Conservation (phyloP, 2,113 vertebrate species). For the Mastomys coucha region DNA sequence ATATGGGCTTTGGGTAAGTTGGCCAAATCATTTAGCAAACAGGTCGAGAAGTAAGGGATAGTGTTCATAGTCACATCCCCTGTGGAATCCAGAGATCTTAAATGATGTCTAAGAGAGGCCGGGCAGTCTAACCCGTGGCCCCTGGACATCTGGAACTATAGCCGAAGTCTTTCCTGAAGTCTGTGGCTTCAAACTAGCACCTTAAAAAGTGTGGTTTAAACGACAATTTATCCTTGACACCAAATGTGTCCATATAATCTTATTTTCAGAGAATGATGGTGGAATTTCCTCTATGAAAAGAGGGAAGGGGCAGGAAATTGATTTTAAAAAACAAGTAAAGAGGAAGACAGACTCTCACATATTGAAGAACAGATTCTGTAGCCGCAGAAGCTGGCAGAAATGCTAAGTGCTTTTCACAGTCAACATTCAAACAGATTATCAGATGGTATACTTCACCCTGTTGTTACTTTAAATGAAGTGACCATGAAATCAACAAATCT, state of each 20-base stretch:
- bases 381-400: slow-evolving; percentile 90
- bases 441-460: slow-evolving; percentile 93
- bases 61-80: not conserved
- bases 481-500: slow-evolving; percentile 94
- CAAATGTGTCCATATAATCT: slow-evolving; percentile 50
- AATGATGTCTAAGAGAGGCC: not conserved
- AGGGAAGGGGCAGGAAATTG: slow-evolving; percentile 62
- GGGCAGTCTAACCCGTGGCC: not conserved
- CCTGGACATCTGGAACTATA: not conserved
- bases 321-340: slow-evolving; percentile 82
- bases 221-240: slow-evolving; percentile 20
- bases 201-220: not conserved
- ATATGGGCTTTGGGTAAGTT: not conserved
- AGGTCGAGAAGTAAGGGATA: not conserved
- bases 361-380: slow-evolving; percentile 91
- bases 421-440: slow-evolving; percentile 93
- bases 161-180: not conserved
- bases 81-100: not conserved
- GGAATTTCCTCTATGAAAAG: slow-evolving; percentile 65
- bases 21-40: slow-evolving; percentile 42
- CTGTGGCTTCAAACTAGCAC: not conserved
- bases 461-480: slow-evolving; percentile 93
- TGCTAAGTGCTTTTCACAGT: slow-evolving; percentile 92
- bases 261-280: slow-evolving; percentile 52
- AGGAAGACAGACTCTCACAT: slow-evolving; percentile 88